phyloP scores from a whole-genome alignment of 2,797 vertebrate species.

The Capromys pilorides region DNA sequence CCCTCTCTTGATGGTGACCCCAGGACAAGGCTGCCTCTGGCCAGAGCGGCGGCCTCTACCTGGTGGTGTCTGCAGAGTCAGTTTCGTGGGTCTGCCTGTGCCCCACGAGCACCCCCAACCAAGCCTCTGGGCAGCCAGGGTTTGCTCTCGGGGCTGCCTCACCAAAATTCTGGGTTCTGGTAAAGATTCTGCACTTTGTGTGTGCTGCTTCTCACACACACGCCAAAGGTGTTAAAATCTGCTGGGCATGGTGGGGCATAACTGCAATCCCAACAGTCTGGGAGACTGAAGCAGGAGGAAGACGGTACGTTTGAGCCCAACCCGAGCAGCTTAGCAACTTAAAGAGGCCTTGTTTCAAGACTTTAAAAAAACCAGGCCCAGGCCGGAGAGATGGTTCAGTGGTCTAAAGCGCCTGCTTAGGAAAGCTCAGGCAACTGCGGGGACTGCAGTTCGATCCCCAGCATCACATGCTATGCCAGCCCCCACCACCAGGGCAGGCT shows the following conservation, averaged over 20 bases:
- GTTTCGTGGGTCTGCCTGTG: background rate
- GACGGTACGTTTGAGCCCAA: background rate
- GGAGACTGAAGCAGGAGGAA: background rate
- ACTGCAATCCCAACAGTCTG: background rate
- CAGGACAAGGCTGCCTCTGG: background rate
- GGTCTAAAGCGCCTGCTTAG: no score
- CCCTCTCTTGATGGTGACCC: rapidly evolving
- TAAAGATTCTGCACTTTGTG: background rate
- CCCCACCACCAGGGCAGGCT: no score
- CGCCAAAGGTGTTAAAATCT: background rate
- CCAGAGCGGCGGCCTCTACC: background rate
- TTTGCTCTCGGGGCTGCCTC: background rate
- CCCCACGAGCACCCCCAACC: background rate
- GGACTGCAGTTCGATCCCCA: no score
- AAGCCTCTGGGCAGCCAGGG: background rate
- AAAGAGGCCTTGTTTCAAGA: background rate
- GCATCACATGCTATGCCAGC: no score
- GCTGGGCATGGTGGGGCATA: background rate
- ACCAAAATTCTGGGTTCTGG: background rate
- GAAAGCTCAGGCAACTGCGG: no score
- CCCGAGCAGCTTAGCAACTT: background rate
- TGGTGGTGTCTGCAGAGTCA: background rate
- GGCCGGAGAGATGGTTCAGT: no score
- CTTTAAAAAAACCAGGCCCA: no score
- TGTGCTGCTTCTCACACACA: background rate